Evolutionary conservation across 2,113 vertebrate species (phyloP).

Genomic region (Campylomormyrus numenius): DNA sequence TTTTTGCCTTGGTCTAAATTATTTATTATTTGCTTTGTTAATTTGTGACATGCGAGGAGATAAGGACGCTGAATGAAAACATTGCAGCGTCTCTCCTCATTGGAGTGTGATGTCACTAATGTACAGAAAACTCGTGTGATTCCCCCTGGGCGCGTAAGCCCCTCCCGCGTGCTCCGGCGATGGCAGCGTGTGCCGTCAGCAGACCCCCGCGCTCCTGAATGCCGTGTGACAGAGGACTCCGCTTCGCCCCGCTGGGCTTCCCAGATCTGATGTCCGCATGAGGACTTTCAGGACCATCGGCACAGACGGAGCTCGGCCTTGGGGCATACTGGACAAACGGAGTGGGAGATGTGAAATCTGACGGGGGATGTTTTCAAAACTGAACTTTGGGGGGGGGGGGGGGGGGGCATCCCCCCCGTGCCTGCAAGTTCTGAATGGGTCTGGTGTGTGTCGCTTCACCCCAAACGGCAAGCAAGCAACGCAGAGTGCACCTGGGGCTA

Average conservation of each 20-base stretch:
- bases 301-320: background rate
- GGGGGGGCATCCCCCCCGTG: background rate
- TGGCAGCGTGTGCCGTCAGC: background rate
- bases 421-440: background rate
- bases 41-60: background rate
- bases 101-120: background rate
- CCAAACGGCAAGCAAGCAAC: background rate
- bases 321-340: background rate
- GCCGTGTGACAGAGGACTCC: background rate
- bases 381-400: background rate
- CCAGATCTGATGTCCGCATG: background rate
- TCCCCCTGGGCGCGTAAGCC: background rate
- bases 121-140: background rate
- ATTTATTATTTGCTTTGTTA: too few relatives aligned
- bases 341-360: background rate
- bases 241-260: background rate
- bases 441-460: background rate
- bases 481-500: background rate
- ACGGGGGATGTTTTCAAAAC: background rate
- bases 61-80: background rate
- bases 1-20: too few relatives aligned
- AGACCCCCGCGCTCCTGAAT: background rate
- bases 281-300: background rate
- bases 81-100: background rate
- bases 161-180: background rate